Evolutionary conservation across 2,113 vertebrate species (phyloP), one percentile per base, ranked within the genome.

Genomic region (Aix galericulata): DNA sequence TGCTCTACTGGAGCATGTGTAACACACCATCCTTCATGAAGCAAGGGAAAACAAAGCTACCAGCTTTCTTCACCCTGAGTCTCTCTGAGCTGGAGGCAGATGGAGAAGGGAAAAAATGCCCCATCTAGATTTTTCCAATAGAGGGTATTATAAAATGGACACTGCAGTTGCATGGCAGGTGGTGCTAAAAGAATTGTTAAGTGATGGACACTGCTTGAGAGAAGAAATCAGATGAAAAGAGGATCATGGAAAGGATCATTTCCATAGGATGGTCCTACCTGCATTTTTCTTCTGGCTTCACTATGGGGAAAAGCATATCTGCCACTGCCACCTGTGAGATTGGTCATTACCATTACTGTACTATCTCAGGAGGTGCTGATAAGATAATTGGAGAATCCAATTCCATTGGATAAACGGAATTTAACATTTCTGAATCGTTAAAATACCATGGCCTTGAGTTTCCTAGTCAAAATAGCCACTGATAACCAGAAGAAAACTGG

Each of bases 21-120:
- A 13, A 6, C 13, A 40, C 58, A 22, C 29, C 42, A 3, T 6
- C 11, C 3, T 21, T 32, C 40, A 2, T 0, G 1, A 4, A 1
- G 31, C 3, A 69, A 36, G 17, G 7, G 3, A 17, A 29, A 69
- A 17, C 4, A 38, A 13, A 68, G 9, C 40, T 52, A 53, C 4
- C 71, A 26, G 8, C 6, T 26, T 5, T n/a, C 50, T 59, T 69
- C 88, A 67, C 14, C 42, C 77, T 25, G 31, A 31, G 8, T 8
- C 3, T 1, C 21, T 25, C 53, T 55, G 82, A 22, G 32, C 44
- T 50, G 36, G 46, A 16, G n/a, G 22, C 36, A 63, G 52, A 38
- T 3, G 22, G 11, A 82, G 9, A 10, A 18, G n/a, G 38, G 23
- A 56, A 23, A 60, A 73, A 79, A 29, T 1, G 0, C 11, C 63